Base-by-base conservation (phyloP, 2,797 vertebrate genomes). In the Hypotaenidia philippensis region DNA sequence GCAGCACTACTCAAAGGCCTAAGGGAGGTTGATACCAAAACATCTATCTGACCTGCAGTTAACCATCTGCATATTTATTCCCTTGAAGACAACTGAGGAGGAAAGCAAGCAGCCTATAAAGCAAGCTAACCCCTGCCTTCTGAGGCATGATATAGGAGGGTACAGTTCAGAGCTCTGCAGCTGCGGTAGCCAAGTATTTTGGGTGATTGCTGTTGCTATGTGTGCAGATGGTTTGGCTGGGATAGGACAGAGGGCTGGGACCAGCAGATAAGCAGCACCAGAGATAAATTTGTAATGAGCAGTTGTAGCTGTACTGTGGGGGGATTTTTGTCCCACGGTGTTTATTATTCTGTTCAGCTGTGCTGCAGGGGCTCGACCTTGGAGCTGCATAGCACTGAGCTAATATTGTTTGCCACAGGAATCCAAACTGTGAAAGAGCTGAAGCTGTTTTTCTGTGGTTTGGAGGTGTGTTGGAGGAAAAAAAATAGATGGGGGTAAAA, bases 301-400 rank as follows among this genome's bases (percentile, higher is more conserved):
- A 57, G 20, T 75, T 87, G 50, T 75, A 78, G 72, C 79, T 69
- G 56, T 75, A 25, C 22, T 34, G 10, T 45, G 31, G 45, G 45
- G 31, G 45, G 45, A 17, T n/a, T 57, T 34, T 64, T 11, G 4
- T 71, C 32, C 38, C 7, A 18, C 1, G 7, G 21, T 83, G 60
- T 93, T 87, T 94, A 77, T 89, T 89, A 87, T 89, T 92, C 70
- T 80, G 56, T 85, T 91, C 61, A 69, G 49, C 65, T 94, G 57
- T 61, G 65, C 76, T 94, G 63, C 69, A 69, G 69, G 79, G 65
- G 16, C 44, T 87, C 91, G 65, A 69, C 65, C 64, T n/a, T 86
- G 65, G 78, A 82, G 49, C 40, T 79, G 31, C 49, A 27, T 56
- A 69, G 49, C 63, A 55, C 34, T 75, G 75, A 83, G 59, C 64